Base-by-base conservation (phyloP, 1,140 invertebrate species). In the Apocrypta bakeri region DNA sequence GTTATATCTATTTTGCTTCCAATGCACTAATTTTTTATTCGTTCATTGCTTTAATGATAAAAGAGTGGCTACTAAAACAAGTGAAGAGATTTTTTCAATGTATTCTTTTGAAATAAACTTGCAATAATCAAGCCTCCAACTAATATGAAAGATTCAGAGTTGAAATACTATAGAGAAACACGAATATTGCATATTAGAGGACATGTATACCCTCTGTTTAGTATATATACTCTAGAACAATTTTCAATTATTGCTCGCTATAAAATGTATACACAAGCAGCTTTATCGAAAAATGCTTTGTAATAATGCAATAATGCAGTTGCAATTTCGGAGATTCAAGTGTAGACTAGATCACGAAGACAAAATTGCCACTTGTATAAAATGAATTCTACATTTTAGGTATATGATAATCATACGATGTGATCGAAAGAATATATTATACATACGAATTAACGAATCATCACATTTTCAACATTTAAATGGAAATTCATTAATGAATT, bases 211-310 rank as follows among this genome's bases (percentile, higher is more conserved):
- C n/a, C n/a, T n/a, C n/a, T n/a, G n/a, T n/a, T n/a, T n/a, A n/a
- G 48, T 56, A 7, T n/a, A 56, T 56, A 21, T 56, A 56, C 2
- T 56, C 17, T 4, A 56, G 48, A 56, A 56, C 6, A 21, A 56
- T 21, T 56, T 56, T 56, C 21, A 56, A 56, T 56, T 56, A 56
- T 17, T 37, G 7, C 17, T 1, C 48, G 8, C 17, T n/a, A 56
- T 56, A 56, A 48, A 56, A 56, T 56, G 48, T 56, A 56, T 56
- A 56, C 48, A 56, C 48, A 56, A 56, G 48, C 48, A 56, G 48
- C 48, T 56, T 48, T 56, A n/a, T 56, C 48, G 42, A 48, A 48
- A 48, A 48, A 48, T 17, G 14, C 14, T 48, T 21, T 48, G 42
- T 48, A n/a, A n/a, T n/a, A n/a, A 48, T 37, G 12, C 17, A 56